Base-by-base conservation (phyloP, 2,888 invertebrate genomes). In the Athalia rosae region DNA sequence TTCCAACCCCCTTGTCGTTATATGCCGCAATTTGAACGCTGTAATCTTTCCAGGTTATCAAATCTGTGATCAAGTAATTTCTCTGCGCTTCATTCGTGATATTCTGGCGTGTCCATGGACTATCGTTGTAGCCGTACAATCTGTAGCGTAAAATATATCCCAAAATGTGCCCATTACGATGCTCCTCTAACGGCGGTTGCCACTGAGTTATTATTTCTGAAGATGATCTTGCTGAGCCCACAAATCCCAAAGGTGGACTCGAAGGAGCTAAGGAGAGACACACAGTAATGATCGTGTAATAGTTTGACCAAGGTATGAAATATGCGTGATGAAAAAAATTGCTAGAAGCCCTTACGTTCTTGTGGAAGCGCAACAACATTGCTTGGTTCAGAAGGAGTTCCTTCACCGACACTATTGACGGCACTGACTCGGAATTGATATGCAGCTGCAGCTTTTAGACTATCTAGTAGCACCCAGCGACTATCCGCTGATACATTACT, bases 21-120 rank as follows among this genome's bases (percentile, higher is more conserved):
- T 96, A 99, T 0, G 99, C 98, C 0, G 99, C 98, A 79, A 99
- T 97, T 91, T 97, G 97, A 0, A 99, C 95, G 76, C 97, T 94
- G 87, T 99, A 99, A 90, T 98, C 98, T 89, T 98, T 98, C 98
- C 98, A 99, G 0, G 98, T 98, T 79, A 99, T 99, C 80, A 99
- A 91, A 85, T 98, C 98, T 84, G 95, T 94, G 76, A 99, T 96
- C 2, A 98, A 92, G 87, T 95, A 98, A 89, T 96, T 97, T 83
- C 97, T 93, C 87, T 97, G 97, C 0, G 96, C 96, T 89, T 97
- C 97, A 89, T 98, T 98, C 0, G 97, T 97, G 15, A 98, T 96
- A 89, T 98, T 98, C 86, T 96, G 94, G 85, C 93, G 92, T 4
- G 95, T 97, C 98, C 98, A 98, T 0, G 97, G 97, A 82, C 96